Conservation (phyloP, 2,113 vertebrate genomes). For the Peromyscus maniculatus region DNA sequence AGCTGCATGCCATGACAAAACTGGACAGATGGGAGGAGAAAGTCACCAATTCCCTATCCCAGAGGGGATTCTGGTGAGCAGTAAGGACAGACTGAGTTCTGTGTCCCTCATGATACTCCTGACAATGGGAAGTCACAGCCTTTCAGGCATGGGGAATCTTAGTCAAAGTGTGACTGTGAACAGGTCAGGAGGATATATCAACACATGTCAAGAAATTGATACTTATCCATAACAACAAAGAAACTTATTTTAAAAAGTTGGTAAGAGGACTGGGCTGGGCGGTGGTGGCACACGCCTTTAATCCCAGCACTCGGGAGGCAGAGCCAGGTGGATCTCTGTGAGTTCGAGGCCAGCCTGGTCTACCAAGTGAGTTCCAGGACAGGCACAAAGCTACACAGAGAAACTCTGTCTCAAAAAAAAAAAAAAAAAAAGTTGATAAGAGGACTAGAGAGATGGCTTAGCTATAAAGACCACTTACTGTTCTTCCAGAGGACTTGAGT, state of each 20-base stretch:
- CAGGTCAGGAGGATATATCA: background rate
- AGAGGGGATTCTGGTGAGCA: background rate
- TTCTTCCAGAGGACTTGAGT: background rate
- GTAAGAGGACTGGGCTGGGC: background rate
- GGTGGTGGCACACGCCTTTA: too few relatives aligned
- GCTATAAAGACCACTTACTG: background rate
- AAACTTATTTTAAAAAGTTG: background rate
- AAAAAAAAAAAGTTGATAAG: background rate
- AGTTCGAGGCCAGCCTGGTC: too few relatives aligned
- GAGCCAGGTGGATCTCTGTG: too few relatives aligned
- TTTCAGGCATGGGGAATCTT: background rate
- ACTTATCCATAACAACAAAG: too few relatives aligned
- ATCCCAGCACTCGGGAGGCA: too few relatives aligned
- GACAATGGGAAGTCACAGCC: background rate
- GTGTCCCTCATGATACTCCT: background rate
- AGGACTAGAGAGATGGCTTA: background rate
- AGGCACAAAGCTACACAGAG: too few relatives aligned
- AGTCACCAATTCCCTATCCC: accelerated
- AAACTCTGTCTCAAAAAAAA: too few relatives aligned
- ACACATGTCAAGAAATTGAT: background rate
- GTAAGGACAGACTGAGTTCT: background rate
- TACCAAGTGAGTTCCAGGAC: too few relatives aligned
- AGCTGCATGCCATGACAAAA: accelerated
- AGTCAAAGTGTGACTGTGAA: background rate
- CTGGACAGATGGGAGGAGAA: background rate